Evolutionary conservation across 2,113 vertebrate genomes (phyloP), one percentile per base, ranked within the genome.

Genomic region (Cnemophilus loriae): DNA sequence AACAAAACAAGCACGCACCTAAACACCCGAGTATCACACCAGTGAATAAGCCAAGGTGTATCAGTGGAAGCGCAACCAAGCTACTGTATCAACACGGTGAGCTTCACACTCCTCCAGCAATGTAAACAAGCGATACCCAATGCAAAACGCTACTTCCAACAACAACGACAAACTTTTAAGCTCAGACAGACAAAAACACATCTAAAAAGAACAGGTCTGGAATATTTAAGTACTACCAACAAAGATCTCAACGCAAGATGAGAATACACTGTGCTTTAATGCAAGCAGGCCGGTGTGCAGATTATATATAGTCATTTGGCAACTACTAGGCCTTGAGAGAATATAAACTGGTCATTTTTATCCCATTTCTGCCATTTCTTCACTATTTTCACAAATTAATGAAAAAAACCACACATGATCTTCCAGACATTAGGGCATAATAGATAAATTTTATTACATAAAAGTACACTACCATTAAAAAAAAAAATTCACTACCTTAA

Each of bases 71-170:
- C 20, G 77, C 32, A 65, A 18, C 0, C 33, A 24, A 15, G 28
- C 27, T n/a, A 14, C 7, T 9, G 6, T 11, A 85, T 9, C 18
- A 19, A 39, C 11, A 56, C 0, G 2, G 18, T 3, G 13, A 88
- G 41, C 28, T 42, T 16, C 8, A 6, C 39, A 13, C 17, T 50
- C 35, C 47, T 23, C 35, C 55, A 28, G 7, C 23, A 27, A 33
- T 0, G 0, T 15, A 12, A 65, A 44, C 7, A 59, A 33, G 17
- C 10, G 1, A 27, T 2, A 16, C 0, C 3, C 56, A 76, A 47
- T 0, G 10, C 33, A 13, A 78, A 64, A 23, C 2, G 47, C 27
- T 20, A 18, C 26, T n/a, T 42, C 33, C 27, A 77, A 69, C 9
- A 33, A 49, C 14, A 12, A 10, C 7, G 7, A 49, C 24, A 41